Conservation (phyloP, 92 coral and sea anemone genomes). For the Blastomussa wellsi region DNA sequence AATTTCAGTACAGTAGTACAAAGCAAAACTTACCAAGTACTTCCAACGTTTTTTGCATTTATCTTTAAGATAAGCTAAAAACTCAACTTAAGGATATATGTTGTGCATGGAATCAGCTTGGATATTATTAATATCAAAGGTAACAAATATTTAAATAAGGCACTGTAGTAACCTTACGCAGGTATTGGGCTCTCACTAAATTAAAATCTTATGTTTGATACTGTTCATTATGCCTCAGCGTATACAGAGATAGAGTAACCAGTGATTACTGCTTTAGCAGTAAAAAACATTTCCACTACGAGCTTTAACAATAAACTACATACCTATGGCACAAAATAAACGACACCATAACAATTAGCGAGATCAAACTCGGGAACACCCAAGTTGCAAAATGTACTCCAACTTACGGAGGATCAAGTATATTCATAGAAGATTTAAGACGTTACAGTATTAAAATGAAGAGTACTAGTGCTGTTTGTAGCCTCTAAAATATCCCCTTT, state of each 20-base stretch:
- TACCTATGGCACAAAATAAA: neutral
- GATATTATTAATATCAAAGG: neutral
- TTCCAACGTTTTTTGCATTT: neutral
- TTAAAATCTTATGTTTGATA: neutral
- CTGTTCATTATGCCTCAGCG: slow-evolving; percentile 1
- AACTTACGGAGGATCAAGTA: neutral
- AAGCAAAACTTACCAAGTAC: neutral
- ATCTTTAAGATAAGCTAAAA: neutral
- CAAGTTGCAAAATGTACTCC: slow-evolving; percentile 2
- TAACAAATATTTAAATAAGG: neutral
- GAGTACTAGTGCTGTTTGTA: neutral
- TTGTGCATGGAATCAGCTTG: neutral
- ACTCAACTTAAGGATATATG: neutral
- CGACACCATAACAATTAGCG: neutral
- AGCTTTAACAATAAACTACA: neutral
- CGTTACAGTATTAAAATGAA: neutral
- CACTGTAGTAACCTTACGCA: neutral
- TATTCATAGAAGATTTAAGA: neutral
- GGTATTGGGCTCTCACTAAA: neutral
- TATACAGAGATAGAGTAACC: neutral
- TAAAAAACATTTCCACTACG: neutral
- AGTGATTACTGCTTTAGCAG: neutral
- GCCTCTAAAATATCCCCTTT: neutral
- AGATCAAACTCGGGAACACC: slow-evolving; percentile 8
- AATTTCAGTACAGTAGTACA: neutral